phyloP scores from a whole-genome alignment of 1,140 invertebrate species.

The Pseudomyrmex pallidus region DNA sequence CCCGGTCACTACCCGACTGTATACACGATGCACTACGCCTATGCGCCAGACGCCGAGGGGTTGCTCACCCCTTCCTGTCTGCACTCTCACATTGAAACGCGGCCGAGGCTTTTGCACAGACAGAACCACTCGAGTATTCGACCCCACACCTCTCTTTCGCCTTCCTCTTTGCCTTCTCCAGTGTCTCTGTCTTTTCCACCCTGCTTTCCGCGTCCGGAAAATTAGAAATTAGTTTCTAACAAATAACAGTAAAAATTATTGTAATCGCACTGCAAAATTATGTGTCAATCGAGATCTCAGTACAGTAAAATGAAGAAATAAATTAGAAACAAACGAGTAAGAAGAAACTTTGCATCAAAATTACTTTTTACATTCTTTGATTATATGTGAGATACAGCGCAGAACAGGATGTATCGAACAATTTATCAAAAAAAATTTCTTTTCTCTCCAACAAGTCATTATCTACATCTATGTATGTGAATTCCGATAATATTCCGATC shows the following conservation, averaged over 20 bases:
- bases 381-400: background rate
- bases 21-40: constrained; percentile 76
- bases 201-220: constrained; percentile 41
- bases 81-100: constrained; percentile 79
- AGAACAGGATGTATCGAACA: background rate
- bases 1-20: constrained; percentile 76
- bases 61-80: constrained; percentile 83
- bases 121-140: constrained; percentile 62
- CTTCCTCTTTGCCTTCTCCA: constrained; percentile 51
- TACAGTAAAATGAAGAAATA: background rate
- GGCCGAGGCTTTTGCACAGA: constrained; percentile 75
- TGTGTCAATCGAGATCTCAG: background rate
- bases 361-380: background rate
- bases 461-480: background rate
- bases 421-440: constrained; percentile 13
- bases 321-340: background rate
- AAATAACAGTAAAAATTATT: constrained; percentile 8
- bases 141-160: constrained; percentile 59
- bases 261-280: constrained; percentile 16
- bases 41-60: constrained; percentile 81
- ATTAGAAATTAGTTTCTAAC: constrained; percentile 48
- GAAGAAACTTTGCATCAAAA: background rate
- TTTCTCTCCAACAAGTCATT: background rate
- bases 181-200: constrained; percentile 17
- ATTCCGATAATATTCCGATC: background rate